These are phyloP conservation scores for Myiothlypis coronata DNA, from an alignment of 2,797 vertebrate genomes.

Conservation along the genomic window DNA sequence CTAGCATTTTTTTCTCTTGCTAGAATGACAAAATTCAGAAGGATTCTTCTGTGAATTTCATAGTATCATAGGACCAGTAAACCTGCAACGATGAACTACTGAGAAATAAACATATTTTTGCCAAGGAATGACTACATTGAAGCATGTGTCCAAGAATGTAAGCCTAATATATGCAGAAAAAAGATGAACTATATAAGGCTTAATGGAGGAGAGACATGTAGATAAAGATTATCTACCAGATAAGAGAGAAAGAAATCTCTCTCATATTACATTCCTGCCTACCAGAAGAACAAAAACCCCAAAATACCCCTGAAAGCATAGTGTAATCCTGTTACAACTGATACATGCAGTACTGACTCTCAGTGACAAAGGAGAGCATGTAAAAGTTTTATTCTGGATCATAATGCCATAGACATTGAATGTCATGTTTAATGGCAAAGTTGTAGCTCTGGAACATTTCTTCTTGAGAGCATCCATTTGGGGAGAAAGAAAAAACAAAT, in stretches of 20 bases:
- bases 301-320: background rate
- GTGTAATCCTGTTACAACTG: background rate
- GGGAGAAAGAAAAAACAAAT: background rate
- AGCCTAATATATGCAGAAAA: background rate
- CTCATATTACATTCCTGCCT: background rate
- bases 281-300: background rate
- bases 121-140: background rate
- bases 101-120: background rate
- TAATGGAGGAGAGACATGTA: background rate
- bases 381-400: background rate
- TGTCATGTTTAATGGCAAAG: background rate
- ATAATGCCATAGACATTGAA: background rate
- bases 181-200: background rate
- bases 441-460: background rate
- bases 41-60: background rate
- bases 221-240: background rate
- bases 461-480: background rate
- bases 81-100: background rate
- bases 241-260: background rate
- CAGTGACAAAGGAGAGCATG: background rate
- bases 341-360: background rate
- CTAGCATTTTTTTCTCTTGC: background rate
- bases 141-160: background rate
- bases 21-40: background rate
- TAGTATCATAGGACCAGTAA: background rate